These are phyloP conservation scores for Atta texana DNA, from an alignment of 1,140 invertebrate genomes.

Conservation along the genomic window DNA sequence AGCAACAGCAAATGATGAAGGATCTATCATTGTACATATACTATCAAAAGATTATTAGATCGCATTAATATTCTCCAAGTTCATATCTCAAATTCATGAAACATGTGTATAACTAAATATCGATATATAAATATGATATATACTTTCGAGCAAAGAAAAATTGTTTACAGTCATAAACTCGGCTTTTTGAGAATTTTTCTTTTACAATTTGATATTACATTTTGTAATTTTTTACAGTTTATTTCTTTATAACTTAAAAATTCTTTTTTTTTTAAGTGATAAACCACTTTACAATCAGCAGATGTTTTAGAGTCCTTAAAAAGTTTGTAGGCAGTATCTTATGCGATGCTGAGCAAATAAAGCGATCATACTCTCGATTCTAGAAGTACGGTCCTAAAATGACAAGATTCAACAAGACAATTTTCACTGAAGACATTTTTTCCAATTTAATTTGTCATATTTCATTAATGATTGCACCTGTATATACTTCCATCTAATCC, in stretches of 20 bases:
- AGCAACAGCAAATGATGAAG: neutral
- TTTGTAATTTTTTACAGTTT: neutral
- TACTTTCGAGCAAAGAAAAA: neutral
- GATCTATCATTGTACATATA: neutral
- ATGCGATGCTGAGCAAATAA: conserved; percentile 1
- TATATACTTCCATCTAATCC: neutral
- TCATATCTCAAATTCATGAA: neutral
- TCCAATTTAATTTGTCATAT: conserved; percentile 22
- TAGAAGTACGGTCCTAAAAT: neutral
- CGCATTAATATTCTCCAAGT: neutral
- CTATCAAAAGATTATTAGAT: neutral
- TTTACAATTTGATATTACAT: neutral
- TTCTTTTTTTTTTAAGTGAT: neutral
- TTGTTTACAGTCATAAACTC: neutral
- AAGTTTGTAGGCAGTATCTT: neutral
- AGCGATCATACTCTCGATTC: neutral
- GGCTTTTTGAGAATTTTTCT: neutral
- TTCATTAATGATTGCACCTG: conserved; percentile 33
- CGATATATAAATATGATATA: neutral
- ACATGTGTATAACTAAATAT: neutral
- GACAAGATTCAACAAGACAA: neutral
- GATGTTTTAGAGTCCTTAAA: neutral
- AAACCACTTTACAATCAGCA: neutral
- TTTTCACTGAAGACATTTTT: neutral
- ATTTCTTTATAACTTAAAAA: neutral